Base-by-base conservation (phyloP, 2,797 vertebrate species). In the Neoniphon sammara region DNA sequence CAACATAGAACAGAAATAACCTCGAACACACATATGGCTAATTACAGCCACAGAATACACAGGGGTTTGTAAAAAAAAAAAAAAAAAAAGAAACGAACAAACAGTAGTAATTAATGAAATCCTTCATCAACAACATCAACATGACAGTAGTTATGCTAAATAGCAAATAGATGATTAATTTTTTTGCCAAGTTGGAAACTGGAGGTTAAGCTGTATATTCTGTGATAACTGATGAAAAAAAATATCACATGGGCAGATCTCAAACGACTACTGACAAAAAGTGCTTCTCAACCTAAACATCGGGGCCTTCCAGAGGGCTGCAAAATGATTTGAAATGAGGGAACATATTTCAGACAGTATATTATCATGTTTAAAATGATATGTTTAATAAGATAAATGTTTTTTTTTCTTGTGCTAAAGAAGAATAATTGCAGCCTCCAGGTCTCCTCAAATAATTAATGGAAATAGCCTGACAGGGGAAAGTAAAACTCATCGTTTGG, bases 141-240 rank as follows among this genome's bases (percentile, higher is more conserved):
- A 81, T 87, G 69, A 87, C 80, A 72, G 74, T 89, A 92, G 85
- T 88, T 82, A 83, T 66, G 67, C 78, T 81, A 81, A 84, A 87
- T 73, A 84, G 73, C 70, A 79, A 85, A 67, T 9, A 73, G 70
- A 84, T 72, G 56, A 90, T 93, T 91, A 91, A 89, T 88, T 91
- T 95, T 93, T 85, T 80, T 73, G 25, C 92, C 87, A 86, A 91
- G 92, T 90, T 91, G 88, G 89, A 89, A 91, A 93, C 75, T 49
- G 90, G 87, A 91, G 91, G 92, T 93, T 91, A 90, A 93, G 90
- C 92, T 95, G 94, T 95, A 95, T 95, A 95, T 95, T 95, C 94
- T 95, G 93, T 95, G 93, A 93, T 90, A 90, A 77, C 91, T 62
- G 68, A 91, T 89, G 89, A 93, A 92, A 89, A 88, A 94, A 91